Percentiles rank a stretch among this genome's conserved stretches.
phyloP scores from a whole-genome alignment of 2,113 vertebrate species.

The Trochalopteron elliotii region DNA sequence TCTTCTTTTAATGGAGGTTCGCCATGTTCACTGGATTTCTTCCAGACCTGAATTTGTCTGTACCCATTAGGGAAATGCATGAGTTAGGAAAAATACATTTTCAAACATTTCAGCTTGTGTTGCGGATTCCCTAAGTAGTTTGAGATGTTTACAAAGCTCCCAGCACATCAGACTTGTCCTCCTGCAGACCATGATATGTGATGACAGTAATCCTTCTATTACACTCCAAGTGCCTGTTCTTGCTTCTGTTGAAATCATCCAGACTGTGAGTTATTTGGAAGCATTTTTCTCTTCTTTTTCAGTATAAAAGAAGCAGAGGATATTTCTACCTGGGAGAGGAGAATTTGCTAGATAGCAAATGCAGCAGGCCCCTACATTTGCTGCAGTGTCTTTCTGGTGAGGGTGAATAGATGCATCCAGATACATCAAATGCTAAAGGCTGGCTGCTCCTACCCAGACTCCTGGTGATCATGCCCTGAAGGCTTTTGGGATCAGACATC shows the following conservation, averaged over 20 bases:
- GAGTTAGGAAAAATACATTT: not conserved
- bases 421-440: not conserved
- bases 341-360: not conserved
- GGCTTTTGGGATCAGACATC: not conserved
- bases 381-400: not conserved
- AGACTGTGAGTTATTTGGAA: not conserved
- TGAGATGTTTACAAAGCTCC: not conserved
- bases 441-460: not conserved
- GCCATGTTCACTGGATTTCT: not conserved
- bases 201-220: not conserved
- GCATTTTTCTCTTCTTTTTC: not conserved
- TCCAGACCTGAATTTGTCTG: not conserved
- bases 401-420: not conserved
- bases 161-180: not conserved
- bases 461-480: accelerated
- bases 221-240: not conserved
- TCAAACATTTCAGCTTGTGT: not conserved
- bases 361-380: not conserved
- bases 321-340: not conserved
- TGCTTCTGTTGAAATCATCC: not conserved
- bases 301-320: not conserved
- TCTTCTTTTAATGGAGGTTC: not conserved
- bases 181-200: not conserved
- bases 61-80: not conserved
- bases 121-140: not conserved